Conservation (phyloP, 2,888 invertebrate species). For the Chydorus sphaericus region DNA sequence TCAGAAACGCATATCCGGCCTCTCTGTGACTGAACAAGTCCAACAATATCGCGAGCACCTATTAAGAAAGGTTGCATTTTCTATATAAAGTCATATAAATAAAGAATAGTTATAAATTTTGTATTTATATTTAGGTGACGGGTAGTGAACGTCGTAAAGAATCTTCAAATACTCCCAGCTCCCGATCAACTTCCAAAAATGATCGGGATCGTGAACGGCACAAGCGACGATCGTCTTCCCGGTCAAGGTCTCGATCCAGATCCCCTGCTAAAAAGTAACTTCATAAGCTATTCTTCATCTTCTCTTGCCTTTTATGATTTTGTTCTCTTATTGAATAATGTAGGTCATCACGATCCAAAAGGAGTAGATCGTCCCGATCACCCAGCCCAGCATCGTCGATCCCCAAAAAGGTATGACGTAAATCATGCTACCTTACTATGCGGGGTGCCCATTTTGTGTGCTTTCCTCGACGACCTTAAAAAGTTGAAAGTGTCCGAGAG, state of each 20-base stretch:
- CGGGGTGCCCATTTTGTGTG: too few species aligned
- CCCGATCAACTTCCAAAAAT: too few species aligned
- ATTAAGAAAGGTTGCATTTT: conserved; percentile 52
- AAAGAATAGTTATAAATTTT: too few species aligned
- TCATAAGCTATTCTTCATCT: neutral
- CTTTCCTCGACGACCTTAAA: too few species aligned
- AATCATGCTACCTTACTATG: too few species aligned
- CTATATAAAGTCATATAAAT: too few species aligned
- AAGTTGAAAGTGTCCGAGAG: too few species aligned
- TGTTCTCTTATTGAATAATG: neutral
- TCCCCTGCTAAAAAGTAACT: conserved; percentile 15
- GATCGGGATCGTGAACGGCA: too few species aligned
- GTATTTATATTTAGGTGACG: too few species aligned
- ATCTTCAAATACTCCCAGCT: too few species aligned
- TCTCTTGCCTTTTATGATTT: neutral
- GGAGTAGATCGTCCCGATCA: neutral
- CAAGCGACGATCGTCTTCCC: neutral
- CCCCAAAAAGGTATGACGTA: neutral
- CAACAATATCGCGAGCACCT: conserved; percentile 81
- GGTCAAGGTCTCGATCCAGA: conserved; percentile 15
- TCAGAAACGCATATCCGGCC: conserved; percentile 51
- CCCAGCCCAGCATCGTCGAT: neutral
- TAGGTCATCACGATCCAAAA: conserved; percentile 4
- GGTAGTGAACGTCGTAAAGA: too few species aligned
- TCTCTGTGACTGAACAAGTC: conserved; percentile 66